Evolutionary conservation across 2,888 invertebrate genomes (phyloP), one percentile per base, ranked within the genome.

Genomic region (Nycteola revayana): DNA sequence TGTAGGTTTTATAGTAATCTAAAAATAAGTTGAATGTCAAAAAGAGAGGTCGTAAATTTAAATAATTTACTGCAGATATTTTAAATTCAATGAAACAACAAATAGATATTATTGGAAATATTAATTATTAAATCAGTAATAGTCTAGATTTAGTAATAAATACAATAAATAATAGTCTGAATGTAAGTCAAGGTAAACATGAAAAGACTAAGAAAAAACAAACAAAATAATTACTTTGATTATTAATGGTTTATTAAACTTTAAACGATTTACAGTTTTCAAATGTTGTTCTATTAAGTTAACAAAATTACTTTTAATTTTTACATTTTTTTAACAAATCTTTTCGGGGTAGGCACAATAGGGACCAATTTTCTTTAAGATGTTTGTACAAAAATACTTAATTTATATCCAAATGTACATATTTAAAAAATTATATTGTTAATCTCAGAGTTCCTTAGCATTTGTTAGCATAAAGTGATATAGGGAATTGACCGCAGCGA

Each of bases 401-500:
- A 31, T 21, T 34, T 42, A 45, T 25, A 36, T 42, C 25, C 28
- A 42, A 50, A 49, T 23, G 38, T 45, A 47, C 45, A 49, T 14
- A 14, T 14, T 14, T 14, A 14, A 5, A n/a, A n/a, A 14, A 14
- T 14, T 14, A 5, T 3, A 5, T 14, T 14, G 14, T 14, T 14
- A 14, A 14, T 14, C 2, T 14, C 2, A 14, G 57, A 57, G 57
- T 56, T 53, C 60, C 50, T 45, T 43, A 31, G 46, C 40, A 17
- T 23, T 49, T 17, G n/a, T n/a, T n/a, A 30, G 48, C 28, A 51
- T 33, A 37, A 41, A 56, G 43, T 39, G 48, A 47, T 42, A 11
- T 36, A 56, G 43, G 45, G 45, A 51, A 42, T 56, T 42, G 44
- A 51, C 58, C 51, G 60, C 43, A 60, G 59, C 59, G 56, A 51